Evolutionary conservation across 2,797 vertebrate genomes (phyloP).

Genomic region (Lateolabrax maculatus): DNA sequence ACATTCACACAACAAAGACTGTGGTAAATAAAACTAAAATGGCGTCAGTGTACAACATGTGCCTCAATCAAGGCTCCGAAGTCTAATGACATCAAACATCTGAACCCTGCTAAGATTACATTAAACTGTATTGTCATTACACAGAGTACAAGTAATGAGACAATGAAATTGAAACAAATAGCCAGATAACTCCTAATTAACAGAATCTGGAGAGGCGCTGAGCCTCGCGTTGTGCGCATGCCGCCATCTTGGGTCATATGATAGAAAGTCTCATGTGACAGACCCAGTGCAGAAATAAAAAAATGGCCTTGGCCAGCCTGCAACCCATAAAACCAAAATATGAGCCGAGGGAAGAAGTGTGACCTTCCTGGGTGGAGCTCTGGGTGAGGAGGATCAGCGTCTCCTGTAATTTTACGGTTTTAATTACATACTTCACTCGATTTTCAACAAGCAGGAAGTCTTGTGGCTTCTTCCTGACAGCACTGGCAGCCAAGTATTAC

Average conservation of each 20-base stretch:
- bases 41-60: neutral
- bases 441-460: slow-evolving; percentile 27
- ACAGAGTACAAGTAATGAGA: too few relatives aligned
- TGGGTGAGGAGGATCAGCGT: slow-evolving; percentile 15
- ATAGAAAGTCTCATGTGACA: neutral
- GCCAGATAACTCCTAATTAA: too few relatives aligned
- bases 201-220: too few relatives aligned
- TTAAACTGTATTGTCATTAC: too few relatives aligned
- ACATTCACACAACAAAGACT: neutral
- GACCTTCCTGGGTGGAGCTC: slow-evolving; percentile 57
- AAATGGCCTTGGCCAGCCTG: neutral
- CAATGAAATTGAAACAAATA: too few relatives aligned
- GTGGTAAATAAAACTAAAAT: neutral
- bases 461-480: slow-evolving; percentile 4
- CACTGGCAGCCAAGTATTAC: neutral
- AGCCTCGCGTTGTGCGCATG: too few relatives aligned
- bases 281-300: neutral
- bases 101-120: neutral
- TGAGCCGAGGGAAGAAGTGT: slow-evolving; percentile 2
- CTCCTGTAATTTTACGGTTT: slow-evolving; percentile 63
- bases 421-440: slow-evolving; percentile 51
- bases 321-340: slow-evolving; percentile 33
- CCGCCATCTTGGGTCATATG: too few relatives aligned
- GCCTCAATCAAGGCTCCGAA: neutral
- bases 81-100: neutral